Percentiles rank a stretch among this genome's conserved stretches.
Evolutionary conservation across 2,888 invertebrate genomes (phyloP).

Genomic region (Bombyx huttoni): DNA sequence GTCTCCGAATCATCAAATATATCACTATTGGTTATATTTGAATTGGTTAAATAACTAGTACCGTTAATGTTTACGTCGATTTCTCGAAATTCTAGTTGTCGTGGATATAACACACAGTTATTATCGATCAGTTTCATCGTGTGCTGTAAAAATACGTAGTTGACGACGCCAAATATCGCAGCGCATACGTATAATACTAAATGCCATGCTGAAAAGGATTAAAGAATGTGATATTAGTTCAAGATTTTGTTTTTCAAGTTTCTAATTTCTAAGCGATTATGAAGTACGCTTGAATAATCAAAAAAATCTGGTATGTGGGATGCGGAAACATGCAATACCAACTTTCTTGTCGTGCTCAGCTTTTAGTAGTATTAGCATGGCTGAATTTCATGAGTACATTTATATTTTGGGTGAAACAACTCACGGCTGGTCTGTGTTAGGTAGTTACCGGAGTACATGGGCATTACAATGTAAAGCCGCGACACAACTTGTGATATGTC

Average conservation of each 20-base stretch:
- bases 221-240: not conserved
- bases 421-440: too few species aligned
- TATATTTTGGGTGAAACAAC: too few species aligned
- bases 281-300: too few species aligned
- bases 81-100: slow-evolving; percentile 35
- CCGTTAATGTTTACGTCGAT: slow-evolving; percentile 20
- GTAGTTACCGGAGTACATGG: too few species aligned
- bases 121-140: slow-evolving; percentile 41
- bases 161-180: slow-evolving; percentile 44
- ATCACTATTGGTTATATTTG: slow-evolving; percentile 1
- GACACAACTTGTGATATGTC: too few species aligned
- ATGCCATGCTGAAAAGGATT: slow-evolving; percentile 48
- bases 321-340: too few species aligned
- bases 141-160: slow-evolving; percentile 49
- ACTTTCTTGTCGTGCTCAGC: too few species aligned
- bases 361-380: too few species aligned
- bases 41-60: not conserved
- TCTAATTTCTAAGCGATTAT: not conserved
- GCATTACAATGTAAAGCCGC: too few species aligned
- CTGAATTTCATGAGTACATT: too few species aligned
- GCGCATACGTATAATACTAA: slow-evolving; percentile 40
- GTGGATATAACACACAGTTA: slow-evolving; percentile 45
- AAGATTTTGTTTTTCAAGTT: not conserved
- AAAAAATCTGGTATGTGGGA: too few species aligned
- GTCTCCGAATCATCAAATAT: slow-evolving; percentile 1